A percentile compares a stretch with the other conserved stretches of the same genome.
These are phyloP conservation scores for Pseudopipra pipra DNA, from an alignment of 2,113 vertebrate genomes.

Conservation along the genomic window DNA sequence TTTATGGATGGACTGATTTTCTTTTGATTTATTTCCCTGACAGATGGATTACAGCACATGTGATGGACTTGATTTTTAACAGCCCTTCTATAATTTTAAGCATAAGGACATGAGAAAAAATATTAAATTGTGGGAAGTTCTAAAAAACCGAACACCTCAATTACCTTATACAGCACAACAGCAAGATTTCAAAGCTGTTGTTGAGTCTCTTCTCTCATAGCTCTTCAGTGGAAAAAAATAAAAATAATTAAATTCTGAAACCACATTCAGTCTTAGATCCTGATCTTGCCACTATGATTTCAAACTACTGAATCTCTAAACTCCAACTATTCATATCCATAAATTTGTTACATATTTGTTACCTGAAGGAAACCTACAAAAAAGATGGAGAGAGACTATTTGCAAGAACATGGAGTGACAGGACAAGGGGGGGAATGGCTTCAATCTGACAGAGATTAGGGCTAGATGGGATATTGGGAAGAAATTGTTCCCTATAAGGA, in stretches of 20 bases:
- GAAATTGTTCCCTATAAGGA: too few species aligned
- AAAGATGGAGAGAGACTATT: not conserved
- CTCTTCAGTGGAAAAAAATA: not conserved
- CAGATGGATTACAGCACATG: not conserved
- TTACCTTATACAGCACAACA: not conserved
- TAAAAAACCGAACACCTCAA: too few species aligned
- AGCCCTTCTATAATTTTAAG: not conserved
- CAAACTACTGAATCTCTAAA: not conserved
- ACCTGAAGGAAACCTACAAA: not conserved
- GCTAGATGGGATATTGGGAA: fast-evolving
- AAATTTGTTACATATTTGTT: fast-evolving
- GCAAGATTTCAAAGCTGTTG: too few species aligned
- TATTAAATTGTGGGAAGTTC: not conserved
- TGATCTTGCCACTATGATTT: not conserved
- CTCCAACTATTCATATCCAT: fast-evolving
- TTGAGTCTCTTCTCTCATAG: not conserved
- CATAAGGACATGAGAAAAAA: not conserved
- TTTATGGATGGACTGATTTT: not conserved
- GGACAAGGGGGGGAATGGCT: not conserved
- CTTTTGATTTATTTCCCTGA: not conserved
- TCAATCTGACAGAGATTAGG: not conserved
- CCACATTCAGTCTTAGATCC: not conserved
- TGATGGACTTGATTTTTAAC: not conserved
- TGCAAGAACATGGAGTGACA: too few species aligned
- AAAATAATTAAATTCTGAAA: not conserved